phyloP scores from a whole-genome alignment of 64 coral and sea anemone species.

The Porites lutea region DNA sequence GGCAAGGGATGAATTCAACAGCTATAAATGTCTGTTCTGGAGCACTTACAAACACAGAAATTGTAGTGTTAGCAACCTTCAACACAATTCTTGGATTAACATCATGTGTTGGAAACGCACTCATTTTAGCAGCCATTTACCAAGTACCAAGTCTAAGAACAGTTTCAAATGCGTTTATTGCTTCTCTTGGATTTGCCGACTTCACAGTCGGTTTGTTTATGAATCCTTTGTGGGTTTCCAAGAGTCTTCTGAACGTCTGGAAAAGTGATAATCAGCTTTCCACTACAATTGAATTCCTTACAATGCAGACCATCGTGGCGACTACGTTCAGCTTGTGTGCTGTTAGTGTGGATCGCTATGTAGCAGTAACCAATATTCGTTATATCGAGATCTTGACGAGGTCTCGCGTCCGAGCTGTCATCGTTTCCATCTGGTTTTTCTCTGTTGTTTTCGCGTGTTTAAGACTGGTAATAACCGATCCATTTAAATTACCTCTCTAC shows the following conservation, averaged over 20 bases:
- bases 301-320: background rate
- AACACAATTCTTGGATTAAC: slow-evolving; percentile 22
- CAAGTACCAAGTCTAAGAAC: slow-evolving; percentile 33
- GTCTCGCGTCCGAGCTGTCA: background rate
- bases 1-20: background rate
- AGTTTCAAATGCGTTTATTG: background rate
- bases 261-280: background rate
- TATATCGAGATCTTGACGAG: slow-evolving; percentile 3
- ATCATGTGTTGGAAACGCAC: slow-evolving; percentile 48
- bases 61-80: slow-evolving; percentile 18
- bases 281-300: background rate
- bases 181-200: background rate
- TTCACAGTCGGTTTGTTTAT: background rate
- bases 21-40: slow-evolving; percentile 9
- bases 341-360: slow-evolving; percentile 15
- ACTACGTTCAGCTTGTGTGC: slow-evolving; percentile 6
- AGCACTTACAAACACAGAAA: background rate
- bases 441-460: slow-evolving; percentile 6
- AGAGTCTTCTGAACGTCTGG: background rate
- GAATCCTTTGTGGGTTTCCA: background rate
- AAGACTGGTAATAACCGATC: background rate
- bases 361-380: background rate
- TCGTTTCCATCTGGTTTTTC: background rate
- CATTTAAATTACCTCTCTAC: background rate
- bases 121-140: slow-evolving; percentile 63